Conservation (phyloP, 2,113 vertebrate genomes). For the Ameiurus melas region DNA sequence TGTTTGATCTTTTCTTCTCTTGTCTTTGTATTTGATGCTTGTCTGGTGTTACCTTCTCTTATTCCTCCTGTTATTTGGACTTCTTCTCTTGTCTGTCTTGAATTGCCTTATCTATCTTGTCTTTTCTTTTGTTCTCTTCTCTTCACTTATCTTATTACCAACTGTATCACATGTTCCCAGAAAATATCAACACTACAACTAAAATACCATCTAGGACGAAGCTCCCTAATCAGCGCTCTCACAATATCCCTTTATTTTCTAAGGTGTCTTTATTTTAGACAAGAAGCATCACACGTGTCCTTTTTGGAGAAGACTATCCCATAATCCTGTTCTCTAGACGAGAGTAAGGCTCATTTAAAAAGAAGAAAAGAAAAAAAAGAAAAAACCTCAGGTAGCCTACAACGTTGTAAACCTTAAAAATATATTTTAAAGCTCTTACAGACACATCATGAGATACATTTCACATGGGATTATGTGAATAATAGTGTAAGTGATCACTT, state of each 20-base stretch:
- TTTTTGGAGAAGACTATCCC: neutral
- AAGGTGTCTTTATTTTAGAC: neutral
- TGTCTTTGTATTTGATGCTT: neutral
- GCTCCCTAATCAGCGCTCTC: neutral
- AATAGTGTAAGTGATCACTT: neutral
- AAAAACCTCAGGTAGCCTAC: too few relatives aligned
- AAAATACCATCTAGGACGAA: neutral
- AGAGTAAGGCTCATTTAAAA: too few relatives aligned
- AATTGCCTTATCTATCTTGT: neutral
- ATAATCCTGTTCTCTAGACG: too few relatives aligned
- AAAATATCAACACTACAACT: neutral
- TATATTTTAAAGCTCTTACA: too few relatives aligned
- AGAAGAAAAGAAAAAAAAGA: too few relatives aligned
- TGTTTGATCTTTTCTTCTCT: too few relatives aligned
- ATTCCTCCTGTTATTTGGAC: too few relatives aligned
- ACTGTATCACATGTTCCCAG: neutral
- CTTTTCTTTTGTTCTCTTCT: neutral
- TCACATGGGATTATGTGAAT: too few relatives aligned
- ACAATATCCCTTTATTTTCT: neutral
- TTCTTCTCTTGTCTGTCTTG: neutral
- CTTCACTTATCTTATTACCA: neutral
- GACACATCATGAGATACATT: too few relatives aligned
- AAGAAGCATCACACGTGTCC: neutral
- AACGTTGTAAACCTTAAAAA: too few relatives aligned
- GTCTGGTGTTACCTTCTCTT: neutral